phyloP scores from a whole-genome alignment of 2,888 invertebrate species.

The Thymelicus sylvestris region DNA sequence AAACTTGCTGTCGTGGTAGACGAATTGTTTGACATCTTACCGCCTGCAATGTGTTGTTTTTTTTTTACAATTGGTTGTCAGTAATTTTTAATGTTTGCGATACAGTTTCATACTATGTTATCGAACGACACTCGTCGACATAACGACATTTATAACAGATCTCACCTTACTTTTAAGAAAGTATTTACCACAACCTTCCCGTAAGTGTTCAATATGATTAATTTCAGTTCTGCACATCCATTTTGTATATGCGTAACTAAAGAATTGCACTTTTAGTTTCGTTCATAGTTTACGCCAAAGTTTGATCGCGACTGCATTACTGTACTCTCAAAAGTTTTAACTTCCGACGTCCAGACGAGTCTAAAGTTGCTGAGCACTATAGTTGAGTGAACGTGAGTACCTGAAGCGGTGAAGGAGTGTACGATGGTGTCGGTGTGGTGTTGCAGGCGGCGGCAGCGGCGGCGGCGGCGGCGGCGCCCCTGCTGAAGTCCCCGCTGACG shows the following conservation, averaged over 20 bases:
- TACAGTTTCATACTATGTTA: constrained; percentile 2
- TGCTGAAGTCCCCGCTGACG: constrained; percentile 93
- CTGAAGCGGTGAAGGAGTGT: not conserved
- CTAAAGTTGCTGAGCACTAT: not conserved
- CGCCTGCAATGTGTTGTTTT: constrained; percentile 20
- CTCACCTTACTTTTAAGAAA: not conserved
- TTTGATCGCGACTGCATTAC: not conserved
- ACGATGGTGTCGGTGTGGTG: constrained; percentile 37
- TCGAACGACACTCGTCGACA: constrained; percentile 1
- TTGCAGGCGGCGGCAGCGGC: constrained; percentile 87
- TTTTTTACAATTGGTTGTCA: constrained; percentile 5
- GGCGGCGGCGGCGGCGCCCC: constrained; percentile 90
- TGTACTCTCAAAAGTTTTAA: no score
- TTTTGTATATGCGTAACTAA: constrained; percentile 2
- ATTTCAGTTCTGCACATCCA: constrained; percentile 11
- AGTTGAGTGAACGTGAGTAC: no score
- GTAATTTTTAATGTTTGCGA: constrained; percentile 5
- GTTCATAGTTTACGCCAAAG: not conserved
- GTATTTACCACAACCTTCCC: not conserved
- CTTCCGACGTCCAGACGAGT: no score
- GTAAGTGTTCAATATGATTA: not conserved
- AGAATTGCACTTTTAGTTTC: not conserved
- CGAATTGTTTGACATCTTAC: constrained; percentile 14
- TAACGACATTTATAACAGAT: constrained; percentile 6
- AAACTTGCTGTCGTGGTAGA: constrained; percentile 21